These are phyloP conservation scores for Solea solea DNA, from an alignment of 2,113 vertebrate species.

Conservation along the genomic window DNA sequence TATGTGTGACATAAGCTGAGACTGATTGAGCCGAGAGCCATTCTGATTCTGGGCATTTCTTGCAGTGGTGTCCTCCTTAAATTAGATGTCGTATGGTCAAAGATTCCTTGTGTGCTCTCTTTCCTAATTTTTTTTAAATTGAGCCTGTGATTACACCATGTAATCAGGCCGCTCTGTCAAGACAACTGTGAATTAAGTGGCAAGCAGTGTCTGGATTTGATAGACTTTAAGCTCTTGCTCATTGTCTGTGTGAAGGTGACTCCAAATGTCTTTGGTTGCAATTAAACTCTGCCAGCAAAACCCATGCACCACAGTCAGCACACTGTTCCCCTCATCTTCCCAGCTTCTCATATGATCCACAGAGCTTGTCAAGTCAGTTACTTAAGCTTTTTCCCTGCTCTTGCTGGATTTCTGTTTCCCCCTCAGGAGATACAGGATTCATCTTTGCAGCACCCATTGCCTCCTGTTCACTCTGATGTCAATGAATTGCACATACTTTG, in stretches of 20 bases:
- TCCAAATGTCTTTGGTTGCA: conserved; percentile 40
- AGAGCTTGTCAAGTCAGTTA: conserved; percentile 35
- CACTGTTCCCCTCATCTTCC: conserved; percentile 32
- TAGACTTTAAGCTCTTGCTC: conserved; percentile 45
- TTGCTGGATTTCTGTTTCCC: conserved; percentile 14
- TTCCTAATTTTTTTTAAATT: conserved; percentile 33
- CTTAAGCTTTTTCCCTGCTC: conserved; percentile 33
- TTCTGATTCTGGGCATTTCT: conserved; percentile 2
- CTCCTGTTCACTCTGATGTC: conserved; percentile 21
- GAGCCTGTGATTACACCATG: conserved; percentile 47
- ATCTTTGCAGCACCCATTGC: conserved; percentile 12
- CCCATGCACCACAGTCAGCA: conserved; percentile 22
- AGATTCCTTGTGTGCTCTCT: conserved; percentile 2
- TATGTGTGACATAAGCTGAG: neutral
- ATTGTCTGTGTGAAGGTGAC: conserved; percentile 68
- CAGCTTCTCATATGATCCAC: conserved; percentile 18
- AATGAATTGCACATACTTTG: conserved; percentile 2
- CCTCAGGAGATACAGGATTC: conserved; percentile 13
- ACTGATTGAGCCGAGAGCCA: conserved; percentile 3
- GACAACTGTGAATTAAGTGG: conserved; percentile 44
- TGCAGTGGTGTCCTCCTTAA: neutral
- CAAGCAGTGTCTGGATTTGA: conserved; percentile 49
- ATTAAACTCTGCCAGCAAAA: conserved; percentile 60
- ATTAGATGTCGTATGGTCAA: neutral
- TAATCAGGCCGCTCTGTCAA: conserved; percentile 42